Base-by-base conservation (phyloP, 2,797 vertebrate genomes). In the Lepilemur septentrionalis region DNA sequence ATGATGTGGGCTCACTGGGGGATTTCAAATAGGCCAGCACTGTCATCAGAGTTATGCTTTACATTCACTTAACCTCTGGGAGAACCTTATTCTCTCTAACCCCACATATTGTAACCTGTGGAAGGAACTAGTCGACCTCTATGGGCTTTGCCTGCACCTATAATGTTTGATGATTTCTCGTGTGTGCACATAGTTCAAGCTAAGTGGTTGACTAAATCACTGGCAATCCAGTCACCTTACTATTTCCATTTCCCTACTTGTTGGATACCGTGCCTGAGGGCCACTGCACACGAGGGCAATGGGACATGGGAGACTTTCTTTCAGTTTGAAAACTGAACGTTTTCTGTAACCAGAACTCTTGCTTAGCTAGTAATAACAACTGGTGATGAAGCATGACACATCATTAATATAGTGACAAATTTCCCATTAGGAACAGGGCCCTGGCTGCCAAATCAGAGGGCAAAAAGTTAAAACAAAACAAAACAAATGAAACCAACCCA, bases 381-480 rank as follows among this genome's bases (percentile, higher is more conserved):
- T 75, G 95, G 85, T 57, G 92, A 72, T 91, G 93, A 88, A 89
- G 78, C 59, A 13, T n/a, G 93, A 84, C 0, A 1, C 43, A 38
- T 85, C 9, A 52, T 94, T 95, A 92, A 83, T 65, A 80, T 1
- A 76, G 84, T 91, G 94, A 96, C 57, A 70, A 78, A 87, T 95
- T 93, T 93, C 97, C 93, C 78, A 97, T 95, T 91, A 97, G 91
- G 93, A 98, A 92, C 38, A 96, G 50, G 89, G 55, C 92, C 87
- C 85, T 95, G 96, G 83, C 84, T 95, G 91, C 94, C 89, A 95
- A 96, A 95, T 50, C 96, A 43, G 85, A 96, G 86, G 91, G 46
- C 88, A 95, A 96, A 65, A 75, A 94, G 93, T 97, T 95, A 94
- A 97, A 94, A 67, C 55, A 88, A 97, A 97, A 95, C 13, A 83